Percentiles rank a stretch among this genome's conserved stretches.
These are phyloP conservation scores for Diplazon laetatorius DNA, from an alignment of 2,888 invertebrate genomes.

Conservation along the genomic window DNA sequence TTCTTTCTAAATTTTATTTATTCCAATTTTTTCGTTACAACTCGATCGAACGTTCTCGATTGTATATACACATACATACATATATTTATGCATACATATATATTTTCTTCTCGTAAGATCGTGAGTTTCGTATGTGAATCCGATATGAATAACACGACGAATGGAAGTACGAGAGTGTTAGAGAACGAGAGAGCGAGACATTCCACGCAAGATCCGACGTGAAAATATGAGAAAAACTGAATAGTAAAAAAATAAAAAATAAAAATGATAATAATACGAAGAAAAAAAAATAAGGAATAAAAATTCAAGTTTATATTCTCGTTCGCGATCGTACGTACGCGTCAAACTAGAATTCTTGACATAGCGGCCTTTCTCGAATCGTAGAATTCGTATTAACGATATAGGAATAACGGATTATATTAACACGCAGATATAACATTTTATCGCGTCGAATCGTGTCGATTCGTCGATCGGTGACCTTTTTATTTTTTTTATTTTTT, in stretches of 20 bases:
- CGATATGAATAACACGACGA: constrained; percentile 15
- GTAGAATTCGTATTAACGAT: constrained; percentile 60
- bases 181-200: constrained; percentile 18
- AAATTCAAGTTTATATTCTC: constrained; percentile 28
- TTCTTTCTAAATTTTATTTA: no score
- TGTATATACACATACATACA: constrained; percentile 8
- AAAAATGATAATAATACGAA: neutral
- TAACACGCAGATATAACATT: no score
- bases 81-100: no score
- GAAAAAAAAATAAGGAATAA: neutral
- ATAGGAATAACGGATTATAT: constrained; percentile 55
- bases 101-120: constrained; percentile 8
- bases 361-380: constrained; percentile 67
- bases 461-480: neutral
- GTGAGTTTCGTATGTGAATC: constrained; percentile 17
- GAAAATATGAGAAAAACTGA: constrained; percentile 2
- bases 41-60: neutral
- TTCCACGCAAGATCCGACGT: constrained; percentile 13
- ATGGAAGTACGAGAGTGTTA: constrained; percentile 2
- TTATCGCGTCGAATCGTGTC: constrained; percentile 1
- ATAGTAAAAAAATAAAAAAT: neutral
- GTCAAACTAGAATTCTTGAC: constrained; percentile 55
- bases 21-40: neutral
- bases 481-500: neutral
- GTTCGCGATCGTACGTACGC: constrained; percentile 38